Percentiles rank a stretch among this genome's conserved stretches.
Evolutionary conservation across 2,113 vertebrate species (phyloP).

Genomic region (Scomber japonicus): DNA sequence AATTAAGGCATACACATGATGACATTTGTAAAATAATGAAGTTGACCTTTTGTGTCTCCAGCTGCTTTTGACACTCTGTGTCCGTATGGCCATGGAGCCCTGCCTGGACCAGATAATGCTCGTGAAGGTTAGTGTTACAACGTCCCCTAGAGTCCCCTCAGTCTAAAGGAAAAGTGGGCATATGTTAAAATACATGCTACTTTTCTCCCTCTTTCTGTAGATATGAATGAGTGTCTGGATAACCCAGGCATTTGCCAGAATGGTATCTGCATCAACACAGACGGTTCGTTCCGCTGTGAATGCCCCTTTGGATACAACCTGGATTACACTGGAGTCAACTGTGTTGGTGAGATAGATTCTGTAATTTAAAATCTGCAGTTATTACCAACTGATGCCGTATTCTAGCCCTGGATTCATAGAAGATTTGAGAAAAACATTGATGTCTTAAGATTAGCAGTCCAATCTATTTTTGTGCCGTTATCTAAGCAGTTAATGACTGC

Average conservation of each 20-base stretch:
- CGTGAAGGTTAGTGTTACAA: slow-evolving; percentile 87
- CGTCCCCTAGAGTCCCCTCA: neutral
- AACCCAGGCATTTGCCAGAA: slow-evolving; percentile 90
- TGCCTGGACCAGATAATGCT: slow-evolving; percentile 87
- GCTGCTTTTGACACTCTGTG: slow-evolving; percentile 89
- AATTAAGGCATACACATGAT: slow-evolving; percentile 1
- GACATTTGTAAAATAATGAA: slow-evolving; percentile 20
- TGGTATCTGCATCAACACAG: slow-evolving; percentile 93
- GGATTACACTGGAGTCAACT: slow-evolving; percentile 92
- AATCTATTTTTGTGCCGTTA: slow-evolving; percentile 1
- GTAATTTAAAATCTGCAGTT: neutral
- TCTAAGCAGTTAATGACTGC: slow-evolving; percentile 15
- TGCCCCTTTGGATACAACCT: slow-evolving; percentile 95
- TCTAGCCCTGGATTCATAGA: neutral
- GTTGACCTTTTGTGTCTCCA: slow-evolving; percentile 60
- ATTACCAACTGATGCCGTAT: neutral
- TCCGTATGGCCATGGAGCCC: slow-evolving; percentile 90
- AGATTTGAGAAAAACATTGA: neutral
- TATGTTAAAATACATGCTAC: neutral
- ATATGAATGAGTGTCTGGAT: slow-evolving; percentile 93
- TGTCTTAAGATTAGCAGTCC: neutral
- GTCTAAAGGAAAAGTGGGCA: neutral
- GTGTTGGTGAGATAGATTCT: slow-evolving; percentile 87
- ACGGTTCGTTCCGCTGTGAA: slow-evolving; percentile 96
- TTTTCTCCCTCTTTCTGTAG: slow-evolving; percentile 68